phyloP scores from a whole-genome alignment of 2,888 invertebrate species.

The Mythimna loreyi region DNA sequence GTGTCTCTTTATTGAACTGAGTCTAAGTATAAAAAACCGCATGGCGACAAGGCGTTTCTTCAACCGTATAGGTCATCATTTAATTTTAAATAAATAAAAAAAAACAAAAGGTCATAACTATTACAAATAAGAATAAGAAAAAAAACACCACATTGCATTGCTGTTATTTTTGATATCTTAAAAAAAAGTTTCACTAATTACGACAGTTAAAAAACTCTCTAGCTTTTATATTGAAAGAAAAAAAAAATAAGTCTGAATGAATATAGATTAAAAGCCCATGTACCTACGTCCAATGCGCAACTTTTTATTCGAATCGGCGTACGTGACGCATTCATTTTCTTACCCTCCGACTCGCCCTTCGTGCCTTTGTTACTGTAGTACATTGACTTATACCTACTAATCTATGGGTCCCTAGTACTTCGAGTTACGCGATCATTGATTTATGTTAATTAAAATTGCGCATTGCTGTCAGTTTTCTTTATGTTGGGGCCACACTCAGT shows the following conservation, averaged over 20 bases:
- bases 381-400: not conserved
- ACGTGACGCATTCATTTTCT: constrained; percentile 41
- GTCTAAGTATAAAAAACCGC: constrained; percentile 1
- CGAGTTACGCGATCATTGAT: constrained; percentile 35
- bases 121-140: not conserved
- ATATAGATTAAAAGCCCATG: not conserved
- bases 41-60: constrained; percentile 14
- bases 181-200: not conserved
- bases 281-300: constrained; percentile 16
- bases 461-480: constrained; percentile 18
- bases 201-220: not conserved
- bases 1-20: not conserved
- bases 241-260: not conserved
- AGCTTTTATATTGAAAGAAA: not conserved
- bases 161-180: not conserved
- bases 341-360: constrained; percentile 28
- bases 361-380: constrained; percentile 18
- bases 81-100: not conserved
- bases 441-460: constrained; percentile 38
- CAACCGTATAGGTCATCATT: not conserved
- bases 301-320: constrained; percentile 29
- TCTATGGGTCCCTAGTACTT: constrained; percentile 6
- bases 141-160: not conserved
- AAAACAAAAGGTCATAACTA: not conserved
- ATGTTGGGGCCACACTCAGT: no score